A percentile compares a stretch with the other conserved stretches of the same genome.
Evolutionary conservation across 2,113 vertebrate species (phyloP).

Genomic region (Lagopus muta): DNA sequence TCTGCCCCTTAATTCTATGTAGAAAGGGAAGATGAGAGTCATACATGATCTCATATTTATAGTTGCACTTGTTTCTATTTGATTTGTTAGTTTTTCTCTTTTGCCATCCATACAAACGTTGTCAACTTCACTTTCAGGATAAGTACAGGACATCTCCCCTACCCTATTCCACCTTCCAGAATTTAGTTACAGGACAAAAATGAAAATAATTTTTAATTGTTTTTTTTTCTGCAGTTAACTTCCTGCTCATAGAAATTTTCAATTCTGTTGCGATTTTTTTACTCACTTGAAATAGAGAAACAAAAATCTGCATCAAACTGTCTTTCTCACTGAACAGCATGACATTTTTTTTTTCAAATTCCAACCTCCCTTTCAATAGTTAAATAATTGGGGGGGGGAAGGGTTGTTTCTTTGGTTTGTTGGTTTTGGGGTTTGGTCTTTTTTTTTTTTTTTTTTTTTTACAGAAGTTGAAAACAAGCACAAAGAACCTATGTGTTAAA

Average conservation of each 20-base stretch:
- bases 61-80: background rate
- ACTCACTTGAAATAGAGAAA: background rate
- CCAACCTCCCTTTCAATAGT: background rate
- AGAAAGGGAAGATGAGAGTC: background rate
- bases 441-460: background rate
- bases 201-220: background rate
- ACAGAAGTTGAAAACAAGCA: background rate
- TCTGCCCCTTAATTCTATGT: background rate
- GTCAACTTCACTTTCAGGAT: background rate
- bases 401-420: background rate
- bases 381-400: background rate
- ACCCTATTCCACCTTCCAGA: background rate
- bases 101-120: background rate
- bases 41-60: background rate
- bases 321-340: background rate
- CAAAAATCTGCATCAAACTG: background rate
- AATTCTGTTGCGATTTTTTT: background rate
- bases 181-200: background rate
- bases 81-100: background rate
- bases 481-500: background rate
- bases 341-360: background rate
- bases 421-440: background rate
- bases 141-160: background rate
- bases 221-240: background rate
- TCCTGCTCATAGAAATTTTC: background rate